Evolutionary conservation across 2,888 invertebrate genomes (phyloP), one percentile per base, ranked within the genome.

Genomic region (Meghimatium bilineatum): DNA sequence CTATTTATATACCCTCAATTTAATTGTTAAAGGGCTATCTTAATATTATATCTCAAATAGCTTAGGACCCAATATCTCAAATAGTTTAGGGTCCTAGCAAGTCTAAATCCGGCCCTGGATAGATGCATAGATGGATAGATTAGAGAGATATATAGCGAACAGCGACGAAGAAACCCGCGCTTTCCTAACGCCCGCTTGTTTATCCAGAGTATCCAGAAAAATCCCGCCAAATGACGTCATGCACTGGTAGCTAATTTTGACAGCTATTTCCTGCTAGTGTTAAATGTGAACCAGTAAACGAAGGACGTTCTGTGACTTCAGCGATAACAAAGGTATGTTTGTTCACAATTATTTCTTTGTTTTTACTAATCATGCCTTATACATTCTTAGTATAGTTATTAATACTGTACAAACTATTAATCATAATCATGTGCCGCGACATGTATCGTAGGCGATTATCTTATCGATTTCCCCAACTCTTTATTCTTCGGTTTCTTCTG

Each of bases 221-320:
- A 67, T 67, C 67, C 44, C 56, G 56, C 56, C 67, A 14, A 14
- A 34, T 67, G 67, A 67, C 67, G 67, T 67, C 67, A 67, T 20
- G 32, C 14, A 32, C 29, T 67, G 34, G 67, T 12, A 67, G 67
- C 67, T 67, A 67, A 67, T 67, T 67, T 67, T 67, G 14, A 1
- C 67, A 67, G 67, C 67, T 32, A 67, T 34, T 67, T 34, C 14
- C 67, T 34, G 34, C 23, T 67, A 67, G 67, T 34, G 20, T 67
- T 67, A 67, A 67, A 34, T 34, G 67, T 67, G 34, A 67, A 67
- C 34, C 34, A 17, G 34, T 29, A 67, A 17, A 67, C 32, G 67
- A 3, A 32, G 67, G 67, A 67, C 67, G 67, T 29, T 32, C 34
- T 67, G 17, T 67, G 29, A 10, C 34, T 67, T 34, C 29, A 1